Percentiles rank a stretch among this genome's conserved stretches.
Conservation (phyloP, 2,888 invertebrate species). For the Unio delphinus region DNA sequence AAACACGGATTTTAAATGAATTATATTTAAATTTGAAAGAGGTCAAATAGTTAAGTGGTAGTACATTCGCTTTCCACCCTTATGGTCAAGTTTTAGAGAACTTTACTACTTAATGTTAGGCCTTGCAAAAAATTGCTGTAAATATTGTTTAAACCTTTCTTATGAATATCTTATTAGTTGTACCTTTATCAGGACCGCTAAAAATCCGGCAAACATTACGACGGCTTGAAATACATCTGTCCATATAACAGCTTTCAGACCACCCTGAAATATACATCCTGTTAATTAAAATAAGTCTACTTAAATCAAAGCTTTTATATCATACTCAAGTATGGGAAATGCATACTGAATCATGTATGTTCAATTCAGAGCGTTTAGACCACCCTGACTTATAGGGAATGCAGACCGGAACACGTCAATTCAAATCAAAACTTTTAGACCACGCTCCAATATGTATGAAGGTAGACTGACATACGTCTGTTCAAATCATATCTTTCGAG, state of each 20-base stretch:
- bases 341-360: conserved; percentile 39
- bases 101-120: no score
- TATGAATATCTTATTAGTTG: not conserved
- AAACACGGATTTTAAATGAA: no score
- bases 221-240: conserved; percentile 42
- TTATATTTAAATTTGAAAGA: no score
- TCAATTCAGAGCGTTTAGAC: conserved; percentile 44
- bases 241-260: conserved; percentile 48
- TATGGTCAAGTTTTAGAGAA: no score
- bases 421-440: conserved; percentile 27
- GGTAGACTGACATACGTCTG: conserved; percentile 38
- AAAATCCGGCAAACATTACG: conserved; percentile 41
- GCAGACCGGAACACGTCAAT: conserved; percentile 41
- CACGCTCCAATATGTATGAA: no score
- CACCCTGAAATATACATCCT: conserved; percentile 17
- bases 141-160: no score
- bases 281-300: conserved; percentile 40
- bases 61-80: no score
- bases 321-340: no score
- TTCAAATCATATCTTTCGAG: conserved; percentile 45
- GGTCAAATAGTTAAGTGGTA: no score
- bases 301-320: conserved; percentile 10
- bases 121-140: no score
- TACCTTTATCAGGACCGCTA: conserved; percentile 44
- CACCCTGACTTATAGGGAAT: no score